Evolutionary conservation across 2,888 invertebrate species (phyloP), one percentile per base, ranked within the genome.

Genomic region (Epinotia demarniana): DNA sequence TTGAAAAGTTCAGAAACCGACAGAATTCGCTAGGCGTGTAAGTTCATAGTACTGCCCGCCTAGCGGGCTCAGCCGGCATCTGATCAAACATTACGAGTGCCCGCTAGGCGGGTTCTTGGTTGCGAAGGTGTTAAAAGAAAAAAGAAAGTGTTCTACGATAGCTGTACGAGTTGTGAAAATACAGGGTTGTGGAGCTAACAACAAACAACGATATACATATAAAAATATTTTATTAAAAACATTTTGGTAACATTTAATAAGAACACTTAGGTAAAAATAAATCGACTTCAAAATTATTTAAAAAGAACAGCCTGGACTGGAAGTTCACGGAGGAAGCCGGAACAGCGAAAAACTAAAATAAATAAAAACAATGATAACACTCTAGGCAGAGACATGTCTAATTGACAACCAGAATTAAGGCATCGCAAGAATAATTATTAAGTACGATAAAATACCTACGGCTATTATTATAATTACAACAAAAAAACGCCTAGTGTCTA

Each of bases 161-260:
- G 6, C 33, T 33, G 33, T 33, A 33, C 1, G 33, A 6, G 33
- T 61, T 9, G n/a, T 16, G 9, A 33, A 33, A 61, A 61, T 19
- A 43, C n/a, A 19, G n/a, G 53, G 16, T 16, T 46, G 53, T 18
- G 23, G 55, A 60, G 55, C 2, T 49, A 49, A 66, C n/a, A 73
- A 68, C 53, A 73, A 91, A 91, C 87, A 85, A 79, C 81, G 79
- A 74, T 77, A 13, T 94, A 94, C 94, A 93, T 94, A 94, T 94
- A 94, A 94, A 94, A 94, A 94, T 94, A 94, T 94, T 94, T 94
- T 94, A 94, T 94, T 94, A 94, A 94, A 94, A 94, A 94, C 94
- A 94, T 94, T 94, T 94, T 94, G 94, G 94, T 94, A 94, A 94
- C 94, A 94, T 94, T 94, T 94, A 94, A 94, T 94, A 94, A 94